phyloP scores from a whole-genome alignment of 2,113 vertebrate species.

The Elephantulus edwardii region DNA sequence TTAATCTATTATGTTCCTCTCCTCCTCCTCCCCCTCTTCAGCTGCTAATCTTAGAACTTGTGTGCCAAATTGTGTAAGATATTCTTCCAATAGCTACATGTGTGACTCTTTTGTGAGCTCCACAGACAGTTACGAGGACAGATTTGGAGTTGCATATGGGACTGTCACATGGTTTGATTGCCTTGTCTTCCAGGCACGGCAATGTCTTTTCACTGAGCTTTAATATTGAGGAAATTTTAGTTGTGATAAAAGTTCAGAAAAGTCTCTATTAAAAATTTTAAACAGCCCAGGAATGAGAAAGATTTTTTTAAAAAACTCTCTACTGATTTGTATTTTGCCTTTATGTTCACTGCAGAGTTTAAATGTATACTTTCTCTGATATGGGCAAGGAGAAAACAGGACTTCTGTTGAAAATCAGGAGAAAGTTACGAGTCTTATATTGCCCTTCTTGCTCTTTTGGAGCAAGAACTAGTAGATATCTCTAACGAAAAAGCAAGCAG shows the following conservation, averaged over 20 bases:
- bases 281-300: not conserved
- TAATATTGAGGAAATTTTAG: slow-evolving; percentile 82
- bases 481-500: slow-evolving; percentile 48
- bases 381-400: not conserved
- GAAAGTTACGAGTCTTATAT: slow-evolving; percentile 35
- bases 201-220: slow-evolving; percentile 84
- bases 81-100: slow-evolving; percentile 89
- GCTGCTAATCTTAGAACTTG: slow-evolving; percentile 88
- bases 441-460: slow-evolving; percentile 28
- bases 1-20: slow-evolving; percentile 81
- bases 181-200: slow-evolving; percentile 86
- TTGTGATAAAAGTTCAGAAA: slow-evolving; percentile 78
- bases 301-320: not conserved
- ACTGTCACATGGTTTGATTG: slow-evolving; percentile 88
- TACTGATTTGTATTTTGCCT: not conserved
- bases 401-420: slow-evolving; percentile 48
- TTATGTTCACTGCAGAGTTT: slow-evolving; percentile 20
- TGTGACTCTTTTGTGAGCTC: slow-evolving; percentile 88
- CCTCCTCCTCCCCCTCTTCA: slow-evolving; percentile 85
- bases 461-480: slow-evolving; percentile 50
- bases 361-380: slow-evolving; percentile 37
- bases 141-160: slow-evolving; percentile 90
- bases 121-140: slow-evolving; percentile 87
- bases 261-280: slow-evolving; percentile 73
- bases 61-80: slow-evolving; percentile 88